phyloP scores from a whole-genome alignment of 2,113 vertebrate genomes.

The Hyaena hyaena region DNA sequence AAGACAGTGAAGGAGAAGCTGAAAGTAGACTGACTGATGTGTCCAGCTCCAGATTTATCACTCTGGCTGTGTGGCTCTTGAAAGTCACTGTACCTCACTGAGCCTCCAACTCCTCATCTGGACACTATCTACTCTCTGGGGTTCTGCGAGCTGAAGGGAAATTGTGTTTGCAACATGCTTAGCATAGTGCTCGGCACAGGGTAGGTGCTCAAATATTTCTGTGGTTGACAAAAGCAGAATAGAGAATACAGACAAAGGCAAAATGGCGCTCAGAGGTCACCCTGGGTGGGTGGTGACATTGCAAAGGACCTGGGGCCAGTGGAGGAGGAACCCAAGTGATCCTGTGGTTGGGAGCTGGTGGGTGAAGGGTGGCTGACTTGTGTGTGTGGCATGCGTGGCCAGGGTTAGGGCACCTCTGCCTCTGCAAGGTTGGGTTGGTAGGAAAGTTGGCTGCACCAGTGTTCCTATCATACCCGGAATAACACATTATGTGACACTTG shows the following conservation, averaged over 20 bases:
- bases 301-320: background rate
- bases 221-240: background rate
- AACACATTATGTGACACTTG: background rate
- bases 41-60: background rate
- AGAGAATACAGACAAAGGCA: background rate
- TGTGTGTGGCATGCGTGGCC: accelerated
- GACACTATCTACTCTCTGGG: background rate
- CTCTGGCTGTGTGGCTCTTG: background rate
- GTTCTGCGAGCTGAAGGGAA: background rate
- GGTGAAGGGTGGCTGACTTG: background rate
- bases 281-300: background rate
- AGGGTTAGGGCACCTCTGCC: background rate
- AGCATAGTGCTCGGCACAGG: background rate
- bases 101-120: background rate
- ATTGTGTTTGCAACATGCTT: background rate
- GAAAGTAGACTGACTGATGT: background rate
- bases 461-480: background rate
- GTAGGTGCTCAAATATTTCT: background rate
- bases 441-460: background rate
- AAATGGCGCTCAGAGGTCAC: background rate
- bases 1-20: background rate
- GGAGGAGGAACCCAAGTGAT: background rate
- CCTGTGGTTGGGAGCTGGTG: background rate
- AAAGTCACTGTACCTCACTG: background rate
- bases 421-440: background rate